Base-by-base conservation (phyloP, 2,888 invertebrate genomes). In the Tuta absoluta region DNA sequence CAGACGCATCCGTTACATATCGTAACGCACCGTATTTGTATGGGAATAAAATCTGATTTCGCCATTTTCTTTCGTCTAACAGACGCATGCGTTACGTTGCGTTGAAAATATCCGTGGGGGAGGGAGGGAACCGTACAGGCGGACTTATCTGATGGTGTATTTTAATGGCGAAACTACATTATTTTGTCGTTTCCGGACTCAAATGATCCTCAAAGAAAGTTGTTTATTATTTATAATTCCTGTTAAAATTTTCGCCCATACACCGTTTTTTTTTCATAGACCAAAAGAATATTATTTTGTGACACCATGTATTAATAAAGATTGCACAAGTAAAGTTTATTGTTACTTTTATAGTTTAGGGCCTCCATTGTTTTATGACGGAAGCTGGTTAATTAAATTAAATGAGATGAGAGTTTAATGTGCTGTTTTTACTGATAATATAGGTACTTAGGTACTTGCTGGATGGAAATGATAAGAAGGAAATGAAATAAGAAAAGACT, bases 361-460 rank as follows among this genome's bases (percentile, higher is more conserved):
- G 51, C 23, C 14, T 53, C 51, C 51, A 53, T 53, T 53, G 51
- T 53, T 24, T 53, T 53, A 23, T 23, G 21, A 49, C 19, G 19
- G 59, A 37, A 41, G 41, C 8, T 21, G 17, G 41, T 38, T 53
- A 56, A 56, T 56, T 17, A 56, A 56, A 56, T 56, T 56, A 56
- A 56, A 56, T 56, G 56, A 33, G 56, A 56, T 8, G 56, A 56
- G 56, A 56, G 33, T 12, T 12, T 19, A 21, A 51, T 19, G 17
- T 45, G 45, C 17, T 45, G 45, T 45, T 45, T n/a, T 17, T 45
- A 45, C 45, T 45, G 45, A 45, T 45, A 45, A 45, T 45, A 17
- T 45, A 33, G 33, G 5, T 33, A 45, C 45, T 45, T 45, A 33
- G 33, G 5, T 33, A 45, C 45, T 45, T 17, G n/a, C 14, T 41